These are phyloP conservation scores for Murina feae DNA, from an alignment of 2,113 vertebrate genomes.

Conservation along the genomic window DNA sequence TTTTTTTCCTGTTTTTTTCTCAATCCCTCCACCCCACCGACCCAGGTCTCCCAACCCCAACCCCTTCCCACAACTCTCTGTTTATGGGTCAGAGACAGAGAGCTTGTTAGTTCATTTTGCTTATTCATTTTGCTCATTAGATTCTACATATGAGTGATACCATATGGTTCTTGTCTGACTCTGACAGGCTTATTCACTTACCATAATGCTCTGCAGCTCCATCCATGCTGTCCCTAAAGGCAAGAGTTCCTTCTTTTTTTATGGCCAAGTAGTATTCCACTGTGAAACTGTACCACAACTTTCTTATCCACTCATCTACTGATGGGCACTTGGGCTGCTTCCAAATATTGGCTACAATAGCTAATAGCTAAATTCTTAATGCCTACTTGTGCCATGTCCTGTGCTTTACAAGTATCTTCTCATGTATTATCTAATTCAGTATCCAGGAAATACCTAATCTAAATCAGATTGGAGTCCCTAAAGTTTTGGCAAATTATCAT, in stretches of 20 bases:
- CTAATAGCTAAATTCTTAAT: not conserved
- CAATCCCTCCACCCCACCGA: not conserved
- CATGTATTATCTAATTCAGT: not conserved
- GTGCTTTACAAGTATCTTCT: not conserved
- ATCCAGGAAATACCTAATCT: not conserved
- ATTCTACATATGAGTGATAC: not conserved
- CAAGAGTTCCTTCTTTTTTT: not conserved
- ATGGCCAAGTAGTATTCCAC: not conserved
- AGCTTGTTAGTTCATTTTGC: no score
- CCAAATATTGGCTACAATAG: not conserved
- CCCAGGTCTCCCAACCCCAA: not conserved
- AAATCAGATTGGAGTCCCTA: not conserved
- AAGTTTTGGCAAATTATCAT: not conserved
- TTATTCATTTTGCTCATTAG: not conserved
- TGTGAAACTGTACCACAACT: not conserved
- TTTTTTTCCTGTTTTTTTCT: not conserved
- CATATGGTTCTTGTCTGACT: not conserved
- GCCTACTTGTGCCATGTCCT: not conserved
- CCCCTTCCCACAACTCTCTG: not conserved
- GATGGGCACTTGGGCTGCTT: not conserved
- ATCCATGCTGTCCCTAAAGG: not conserved
- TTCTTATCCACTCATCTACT: not conserved
- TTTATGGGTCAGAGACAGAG: not conserved
- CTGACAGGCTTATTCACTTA: not conserved
- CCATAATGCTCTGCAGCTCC: not conserved